phyloP scores from a whole-genome alignment of 2,888 invertebrate genomes.

The Andrena hattorfiana region DNA sequence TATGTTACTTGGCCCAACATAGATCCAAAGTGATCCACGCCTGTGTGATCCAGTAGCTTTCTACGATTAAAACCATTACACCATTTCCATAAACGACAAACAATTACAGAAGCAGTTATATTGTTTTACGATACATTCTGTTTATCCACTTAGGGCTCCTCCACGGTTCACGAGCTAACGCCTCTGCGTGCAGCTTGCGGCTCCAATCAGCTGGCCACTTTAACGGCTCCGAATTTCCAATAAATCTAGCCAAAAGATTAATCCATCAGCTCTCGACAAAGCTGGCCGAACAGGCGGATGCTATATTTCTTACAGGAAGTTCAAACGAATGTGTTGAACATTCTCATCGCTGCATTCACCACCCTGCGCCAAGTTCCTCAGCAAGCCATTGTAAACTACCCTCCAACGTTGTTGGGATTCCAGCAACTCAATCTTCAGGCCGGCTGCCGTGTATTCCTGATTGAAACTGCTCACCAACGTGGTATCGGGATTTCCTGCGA shows the following conservation, averaged over 20 bases:
- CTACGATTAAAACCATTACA: conserved; percentile 73
- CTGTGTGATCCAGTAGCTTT: conserved; percentile 84
- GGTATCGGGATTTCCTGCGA: conserved; percentile 87
- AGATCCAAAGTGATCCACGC: conserved; percentile 89
- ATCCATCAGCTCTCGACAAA: background rate
- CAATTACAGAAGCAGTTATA: background rate
- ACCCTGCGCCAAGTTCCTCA: conserved; percentile 85
- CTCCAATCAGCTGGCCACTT: conserved; percentile 87
- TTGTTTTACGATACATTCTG: conserved; percentile 85
- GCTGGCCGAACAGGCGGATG: background rate
- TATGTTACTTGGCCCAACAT: conserved; percentile 87
- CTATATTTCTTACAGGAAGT: conserved; percentile 87
- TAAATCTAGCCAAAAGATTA: conserved; percentile 86
- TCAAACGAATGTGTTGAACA: conserved; percentile 86
- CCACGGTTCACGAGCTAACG: conserved; percentile 88
- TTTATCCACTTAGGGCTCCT: conserved; percentile 86
- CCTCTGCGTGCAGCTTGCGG: conserved; percentile 86
- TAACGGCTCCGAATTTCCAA: conserved; percentile 85
- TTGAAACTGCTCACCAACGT: conserved; percentile 82
- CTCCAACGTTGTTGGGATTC: conserved; percentile 88
- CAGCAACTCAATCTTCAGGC: conserved; percentile 88
- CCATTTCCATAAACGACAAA: background rate
- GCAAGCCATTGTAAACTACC: conserved; percentile 90
- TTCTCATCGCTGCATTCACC: conserved; percentile 45
- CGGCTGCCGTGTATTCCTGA: conserved; percentile 87